Conservation (phyloP, 2,797 vertebrate genomes). For the Prionace glauca region DNA sequence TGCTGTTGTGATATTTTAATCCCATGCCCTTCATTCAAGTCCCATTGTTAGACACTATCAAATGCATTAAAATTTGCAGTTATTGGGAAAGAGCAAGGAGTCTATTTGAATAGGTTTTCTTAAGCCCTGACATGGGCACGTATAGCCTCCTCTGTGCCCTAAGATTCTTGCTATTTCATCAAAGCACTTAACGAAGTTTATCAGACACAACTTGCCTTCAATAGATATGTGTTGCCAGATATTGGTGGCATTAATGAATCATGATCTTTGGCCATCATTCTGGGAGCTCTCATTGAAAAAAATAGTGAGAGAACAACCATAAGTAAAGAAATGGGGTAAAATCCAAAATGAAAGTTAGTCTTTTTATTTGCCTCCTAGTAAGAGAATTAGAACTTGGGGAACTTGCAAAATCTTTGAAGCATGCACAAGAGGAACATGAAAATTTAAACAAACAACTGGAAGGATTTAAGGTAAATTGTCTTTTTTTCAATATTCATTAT, state of each 20-base stretch:
- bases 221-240: not conserved
- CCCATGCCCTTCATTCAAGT: not conserved
- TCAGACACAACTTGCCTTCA: not conserved
- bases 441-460: slow-evolving; percentile 42
- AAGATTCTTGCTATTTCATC: not conserved
- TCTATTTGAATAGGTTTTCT: not conserved
- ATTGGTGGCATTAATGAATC: too few species aligned
- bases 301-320: not conserved
- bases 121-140: too few species aligned
- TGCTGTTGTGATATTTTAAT: not conserved
- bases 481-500: slow-evolving; percentile 1
- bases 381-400: slow-evolving; percentile 44
- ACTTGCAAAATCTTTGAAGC: slow-evolving; percentile 42
- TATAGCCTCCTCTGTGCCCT: not conserved
- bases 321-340: not conserved
- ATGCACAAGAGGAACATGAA: slow-evolving; percentile 40
- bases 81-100: not conserved
- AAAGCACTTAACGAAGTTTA: not conserved
- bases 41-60: not conserved
- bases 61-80: not conserved
- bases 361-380: slow-evolving; percentile 34
- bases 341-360: not conserved
- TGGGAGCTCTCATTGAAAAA: not conserved
- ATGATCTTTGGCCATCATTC: not conserved
- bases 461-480: slow-evolving; percentile 41